These are phyloP conservation scores for Carassius auratus DNA, from an alignment of 2,113 vertebrate species.

Conservation along the genomic window DNA sequence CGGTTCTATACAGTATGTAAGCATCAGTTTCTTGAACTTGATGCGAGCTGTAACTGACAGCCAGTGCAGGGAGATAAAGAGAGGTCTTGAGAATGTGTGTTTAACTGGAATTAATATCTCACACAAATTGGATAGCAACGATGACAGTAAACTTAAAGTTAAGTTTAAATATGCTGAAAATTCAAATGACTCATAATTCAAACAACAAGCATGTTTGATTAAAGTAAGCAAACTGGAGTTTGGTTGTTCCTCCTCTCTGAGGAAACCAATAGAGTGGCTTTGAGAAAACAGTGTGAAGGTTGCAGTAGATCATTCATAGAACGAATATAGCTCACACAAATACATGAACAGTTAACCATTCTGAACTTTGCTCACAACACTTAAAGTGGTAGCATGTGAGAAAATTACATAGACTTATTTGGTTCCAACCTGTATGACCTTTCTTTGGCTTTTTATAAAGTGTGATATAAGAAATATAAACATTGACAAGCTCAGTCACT, in stretches of 20 bases:
- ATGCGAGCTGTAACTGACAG: no score
- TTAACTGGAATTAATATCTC: not conserved
- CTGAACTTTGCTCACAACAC: constrained; percentile 8
- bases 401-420: not conserved
- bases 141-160: not conserved
- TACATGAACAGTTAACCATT: not conserved
- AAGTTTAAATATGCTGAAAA: not conserved
- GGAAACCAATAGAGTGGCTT: constrained; percentile 21
- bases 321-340: not conserved
- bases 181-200: not conserved
- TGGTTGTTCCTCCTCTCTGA: not conserved
- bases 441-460: not conserved
- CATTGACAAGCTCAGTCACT: not conserved
- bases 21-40: no score
- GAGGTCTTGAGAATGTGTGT: not conserved
- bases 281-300: not conserved
- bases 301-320: constrained; percentile 34
- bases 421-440: not conserved
- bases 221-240: not conserved
- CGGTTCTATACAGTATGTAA: no score
- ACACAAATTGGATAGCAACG: not conserved
- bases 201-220: not conserved
- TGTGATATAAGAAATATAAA: not conserved
- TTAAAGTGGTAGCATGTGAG: not conserved
- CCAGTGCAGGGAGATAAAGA: no score